Conservation (phyloP, 2,113 vertebrate species). For the Heterotis niloticus region DNA sequence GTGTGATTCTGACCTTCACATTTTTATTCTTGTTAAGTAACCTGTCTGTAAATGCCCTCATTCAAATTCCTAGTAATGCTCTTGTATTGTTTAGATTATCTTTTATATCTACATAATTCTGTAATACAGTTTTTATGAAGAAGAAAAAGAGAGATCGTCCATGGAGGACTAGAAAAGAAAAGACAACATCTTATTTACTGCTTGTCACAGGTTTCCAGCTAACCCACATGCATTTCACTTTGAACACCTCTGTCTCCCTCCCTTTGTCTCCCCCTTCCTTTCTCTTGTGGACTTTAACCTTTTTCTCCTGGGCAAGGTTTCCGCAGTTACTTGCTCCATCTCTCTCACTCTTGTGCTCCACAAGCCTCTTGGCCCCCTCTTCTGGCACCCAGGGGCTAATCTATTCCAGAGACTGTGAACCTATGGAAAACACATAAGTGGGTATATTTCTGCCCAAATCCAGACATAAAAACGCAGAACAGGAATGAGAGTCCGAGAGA, state of each 20-base stretch:
- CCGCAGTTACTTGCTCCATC: slow-evolving; percentile 56
- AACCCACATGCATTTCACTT: slow-evolving; percentile 6
- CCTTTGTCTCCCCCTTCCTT: background rate
- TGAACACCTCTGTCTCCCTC: slow-evolving; percentile 5
- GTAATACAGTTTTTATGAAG: too few species aligned
- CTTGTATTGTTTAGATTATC: too few species aligned
- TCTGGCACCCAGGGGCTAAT: slow-evolving; percentile 36
- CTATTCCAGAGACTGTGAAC: slow-evolving; percentile 47
- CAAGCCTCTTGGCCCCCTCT: slow-evolving; percentile 22
- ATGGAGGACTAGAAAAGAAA: background rate
- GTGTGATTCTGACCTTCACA: too few species aligned
- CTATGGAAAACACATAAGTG: slow-evolving; percentile 73
- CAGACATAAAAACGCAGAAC: slow-evolving; percentile 47
- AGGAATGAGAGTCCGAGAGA: slow-evolving; percentile 16
- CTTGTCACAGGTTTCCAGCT: background rate
- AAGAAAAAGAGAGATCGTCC: too few species aligned
- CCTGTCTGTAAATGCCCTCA: too few species aligned
- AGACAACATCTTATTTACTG: background rate
- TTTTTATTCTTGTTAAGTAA: too few species aligned
- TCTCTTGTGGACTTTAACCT: background rate
- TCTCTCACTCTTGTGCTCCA: slow-evolving; percentile 32
- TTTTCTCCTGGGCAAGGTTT: slow-evolving; percentile 12
- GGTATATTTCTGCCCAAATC: slow-evolving; percentile 69
- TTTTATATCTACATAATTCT: too few species aligned
- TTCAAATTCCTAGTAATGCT: too few species aligned